Conservation (phyloP, 2,797 vertebrate genomes). For the Salarias fasciatus region DNA sequence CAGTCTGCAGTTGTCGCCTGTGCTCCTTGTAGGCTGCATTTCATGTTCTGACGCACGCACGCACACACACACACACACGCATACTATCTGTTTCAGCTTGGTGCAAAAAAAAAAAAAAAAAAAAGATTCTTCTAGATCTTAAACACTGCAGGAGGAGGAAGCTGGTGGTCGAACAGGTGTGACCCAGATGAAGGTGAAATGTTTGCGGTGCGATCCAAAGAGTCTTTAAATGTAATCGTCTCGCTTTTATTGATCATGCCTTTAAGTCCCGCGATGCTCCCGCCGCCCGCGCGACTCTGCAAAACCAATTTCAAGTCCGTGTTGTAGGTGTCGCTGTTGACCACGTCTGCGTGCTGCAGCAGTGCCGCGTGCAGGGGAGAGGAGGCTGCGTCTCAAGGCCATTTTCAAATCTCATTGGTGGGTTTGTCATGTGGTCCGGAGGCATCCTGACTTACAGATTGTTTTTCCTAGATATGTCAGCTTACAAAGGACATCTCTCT, state of each 20-base stretch:
- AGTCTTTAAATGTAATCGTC: conserved; percentile 1
- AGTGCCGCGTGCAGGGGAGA: conserved; percentile 82
- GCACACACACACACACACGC: conserved; percentile 6
- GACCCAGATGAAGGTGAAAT: too few species aligned
- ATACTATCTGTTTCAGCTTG: background rate
- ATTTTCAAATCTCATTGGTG: conserved; percentile 99
- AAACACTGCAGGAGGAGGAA: background rate
- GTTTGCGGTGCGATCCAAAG: background rate
- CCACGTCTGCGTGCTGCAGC: conserved; percentile 86
- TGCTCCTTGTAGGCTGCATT: conserved; percentile 46
- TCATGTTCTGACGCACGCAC: conserved; percentile 11
- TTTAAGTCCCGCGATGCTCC: conserved; percentile 21
- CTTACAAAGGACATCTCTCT: conserved; percentile 98
- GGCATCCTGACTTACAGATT: conserved; percentile 98
- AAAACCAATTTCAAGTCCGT: conserved; percentile 84
- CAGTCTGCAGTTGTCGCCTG: conserved; percentile 53
- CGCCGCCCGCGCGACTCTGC: conserved; percentile 1
- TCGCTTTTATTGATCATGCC: conserved; percentile 16
- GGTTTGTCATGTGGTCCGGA: conserved; percentile 98
- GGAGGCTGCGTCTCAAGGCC: conserved; percentile 97
- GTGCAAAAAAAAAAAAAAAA: conserved; percentile 24
- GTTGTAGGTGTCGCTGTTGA: conserved; percentile 97
- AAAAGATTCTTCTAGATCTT: background rate
- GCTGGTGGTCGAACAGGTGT: background rate
- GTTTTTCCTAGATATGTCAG: conserved; percentile 99